These are phyloP conservation scores for Macrostomum lignano DNA, from an alignment of 1,140 invertebrate species.

Conservation along the genomic window DNA sequence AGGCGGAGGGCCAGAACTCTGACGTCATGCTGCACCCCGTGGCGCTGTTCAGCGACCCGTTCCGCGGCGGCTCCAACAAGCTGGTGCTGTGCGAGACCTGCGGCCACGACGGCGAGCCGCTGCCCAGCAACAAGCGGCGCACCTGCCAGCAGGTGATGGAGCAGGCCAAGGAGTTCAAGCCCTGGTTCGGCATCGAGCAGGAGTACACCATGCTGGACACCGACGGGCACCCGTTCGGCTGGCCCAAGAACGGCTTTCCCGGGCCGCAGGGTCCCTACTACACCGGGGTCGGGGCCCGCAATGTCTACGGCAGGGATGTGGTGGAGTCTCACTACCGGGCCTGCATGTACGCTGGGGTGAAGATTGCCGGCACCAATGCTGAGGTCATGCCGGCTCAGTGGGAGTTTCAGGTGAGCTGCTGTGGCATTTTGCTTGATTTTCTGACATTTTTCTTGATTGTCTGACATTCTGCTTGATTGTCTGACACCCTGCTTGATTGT, in stretches of 20 bases:
- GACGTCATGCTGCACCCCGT: constrained; percentile 63
- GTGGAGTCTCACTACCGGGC: constrained; percentile 49
- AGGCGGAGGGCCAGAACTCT: constrained; percentile 37
- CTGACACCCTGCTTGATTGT: too few relatives aligned
- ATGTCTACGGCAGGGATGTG: constrained; percentile 49
- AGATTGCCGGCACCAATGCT: constrained; percentile 61
- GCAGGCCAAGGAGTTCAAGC: constrained; percentile 40
- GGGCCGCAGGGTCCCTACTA: constrained; percentile 57
- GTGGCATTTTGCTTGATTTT: too few relatives aligned
- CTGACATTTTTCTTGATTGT: too few relatives aligned
- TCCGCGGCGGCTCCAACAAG: constrained; percentile 49
- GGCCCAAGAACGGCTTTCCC: constrained; percentile 63
- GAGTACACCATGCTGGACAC: constrained; percentile 62
- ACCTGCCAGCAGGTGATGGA: constrained; percentile 41
- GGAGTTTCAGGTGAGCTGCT: too few relatives aligned
- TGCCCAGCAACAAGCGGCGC: too few relatives aligned
- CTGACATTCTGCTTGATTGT: too few relatives aligned
- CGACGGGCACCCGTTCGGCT: constrained; percentile 54
- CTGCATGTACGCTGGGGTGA: constrained; percentile 53
- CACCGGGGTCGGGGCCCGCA: constrained; percentile 67
- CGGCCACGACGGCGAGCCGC: too few relatives aligned
- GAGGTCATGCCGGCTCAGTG: constrained; percentile 62
- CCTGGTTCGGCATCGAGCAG: constrained; percentile 72
- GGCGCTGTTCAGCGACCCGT: constrained; percentile 66
- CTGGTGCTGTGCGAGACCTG: constrained; percentile 60